Conservation (phyloP, 2,797 vertebrate genomes). For the Toxotes lorentzi region DNA sequence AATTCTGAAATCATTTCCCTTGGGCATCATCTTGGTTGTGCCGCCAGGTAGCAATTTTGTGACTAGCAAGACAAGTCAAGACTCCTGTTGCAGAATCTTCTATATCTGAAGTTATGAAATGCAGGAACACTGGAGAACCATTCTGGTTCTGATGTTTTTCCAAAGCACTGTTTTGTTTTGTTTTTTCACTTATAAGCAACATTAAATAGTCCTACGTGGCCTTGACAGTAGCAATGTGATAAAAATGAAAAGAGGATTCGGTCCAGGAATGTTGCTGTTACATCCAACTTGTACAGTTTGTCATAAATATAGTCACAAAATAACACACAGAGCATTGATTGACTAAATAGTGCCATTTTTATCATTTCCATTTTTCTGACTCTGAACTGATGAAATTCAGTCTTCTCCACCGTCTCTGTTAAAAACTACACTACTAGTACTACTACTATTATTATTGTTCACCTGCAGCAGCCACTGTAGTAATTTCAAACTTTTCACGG, state of each 20-base stretch:
- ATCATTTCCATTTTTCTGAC: background rate
- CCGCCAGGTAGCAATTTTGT: slow-evolving; percentile 28
- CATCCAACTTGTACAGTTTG: background rate
- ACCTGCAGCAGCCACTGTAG: background rate
- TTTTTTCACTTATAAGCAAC: background rate
- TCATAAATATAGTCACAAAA: background rate
- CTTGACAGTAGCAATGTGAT: too few species aligned
- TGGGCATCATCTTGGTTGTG: background rate
- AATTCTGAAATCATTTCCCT: background rate
- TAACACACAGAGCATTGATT: background rate
- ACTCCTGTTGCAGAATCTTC: background rate
- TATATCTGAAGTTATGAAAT: background rate
- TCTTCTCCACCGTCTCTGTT: background rate
- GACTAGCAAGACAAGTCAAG: slow-evolving; percentile 4
- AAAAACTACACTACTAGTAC: background rate
- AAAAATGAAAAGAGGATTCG: background rate
- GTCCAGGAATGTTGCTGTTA: background rate
- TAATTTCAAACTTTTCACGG: background rate
- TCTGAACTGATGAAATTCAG: background rate
- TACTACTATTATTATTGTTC: background rate
- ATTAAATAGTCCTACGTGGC: background rate
- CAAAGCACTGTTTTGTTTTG: background rate
- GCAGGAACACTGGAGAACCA: background rate
- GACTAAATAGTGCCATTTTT: too few species aligned
- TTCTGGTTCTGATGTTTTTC: background rate